phyloP scores from a whole-genome alignment of 2,888 invertebrate genomes.

The Salpingus planirostris region DNA sequence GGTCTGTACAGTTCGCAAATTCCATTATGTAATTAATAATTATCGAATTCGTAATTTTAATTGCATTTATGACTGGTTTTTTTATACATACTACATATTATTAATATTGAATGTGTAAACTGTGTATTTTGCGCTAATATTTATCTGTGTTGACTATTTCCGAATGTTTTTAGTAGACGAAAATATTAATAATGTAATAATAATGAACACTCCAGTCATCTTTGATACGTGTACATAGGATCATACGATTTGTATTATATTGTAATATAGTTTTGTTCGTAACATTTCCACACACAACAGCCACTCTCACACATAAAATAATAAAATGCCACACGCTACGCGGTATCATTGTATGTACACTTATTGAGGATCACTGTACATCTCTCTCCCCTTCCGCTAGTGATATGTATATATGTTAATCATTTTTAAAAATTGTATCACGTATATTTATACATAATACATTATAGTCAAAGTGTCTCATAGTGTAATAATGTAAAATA shows the following conservation, averaged over 20 bases:
- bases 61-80: constrained; percentile 36
- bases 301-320: too few relatives aligned
- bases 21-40: constrained; percentile 27
- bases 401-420: constrained; percentile 36
- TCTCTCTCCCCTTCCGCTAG: constrained; percentile 28
- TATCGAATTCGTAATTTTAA: constrained; percentile 25
- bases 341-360: constrained; percentile 30
- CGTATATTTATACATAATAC: constrained; percentile 33
- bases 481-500: constrained; percentile 38
- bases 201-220: constrained; percentile 29
- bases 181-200: too few relatives aligned
- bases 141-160: constrained; percentile 20
- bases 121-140: constrained; percentile 37
- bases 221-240: constrained; percentile 32
- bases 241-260: constrained; percentile 39
- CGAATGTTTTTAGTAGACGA: too few relatives aligned
- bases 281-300: constrained; percentile 37
- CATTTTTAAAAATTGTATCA: constrained; percentile 32
- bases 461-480: constrained; percentile 25
- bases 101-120: constrained; percentile 29
- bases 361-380: constrained; percentile 32
- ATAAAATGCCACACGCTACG: constrained; percentile 27
- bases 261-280: constrained; percentile 41
- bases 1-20: constrained; percentile 35
- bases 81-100: too few relatives aligned